These are phyloP conservation scores for Sitta carolinensis DNA, from an alignment of 2,797 vertebrate species.

Conservation along the genomic window DNA sequence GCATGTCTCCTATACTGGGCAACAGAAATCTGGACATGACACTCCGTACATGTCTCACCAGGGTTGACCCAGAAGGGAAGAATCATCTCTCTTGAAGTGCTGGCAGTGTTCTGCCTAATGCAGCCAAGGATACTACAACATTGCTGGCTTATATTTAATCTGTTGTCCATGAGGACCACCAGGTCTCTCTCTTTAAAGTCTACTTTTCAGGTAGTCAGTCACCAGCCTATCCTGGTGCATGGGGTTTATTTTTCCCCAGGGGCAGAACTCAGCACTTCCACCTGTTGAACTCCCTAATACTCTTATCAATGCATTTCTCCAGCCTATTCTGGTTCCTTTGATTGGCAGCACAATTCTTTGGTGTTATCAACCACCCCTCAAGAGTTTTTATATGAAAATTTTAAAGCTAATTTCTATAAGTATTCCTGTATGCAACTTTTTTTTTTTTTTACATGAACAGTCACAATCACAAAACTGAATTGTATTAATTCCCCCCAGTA, in stretches of 20 bases:
- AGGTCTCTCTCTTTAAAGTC: not conserved
- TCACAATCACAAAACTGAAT: not conserved
- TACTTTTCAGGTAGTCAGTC: not conserved
- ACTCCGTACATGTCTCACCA: not conserved
- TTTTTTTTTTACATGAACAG: not conserved
- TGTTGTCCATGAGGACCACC: not conserved
- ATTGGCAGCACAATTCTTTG: not conserved
- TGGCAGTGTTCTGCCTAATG: not conserved
- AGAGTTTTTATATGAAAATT: not conserved
- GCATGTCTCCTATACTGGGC: rapidly evolving
- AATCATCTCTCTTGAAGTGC: not conserved
- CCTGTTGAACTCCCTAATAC: not conserved
- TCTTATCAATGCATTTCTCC: not conserved
- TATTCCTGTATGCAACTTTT: not conserved
- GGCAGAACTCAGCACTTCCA: not conserved
- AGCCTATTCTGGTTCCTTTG: not conserved
- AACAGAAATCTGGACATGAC: not conserved
- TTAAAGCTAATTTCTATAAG: not conserved
- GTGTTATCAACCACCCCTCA: not conserved
- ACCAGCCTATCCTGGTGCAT: not conserved
- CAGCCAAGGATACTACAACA: not conserved
- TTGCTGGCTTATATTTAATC: not conserved
- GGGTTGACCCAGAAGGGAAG: not conserved
- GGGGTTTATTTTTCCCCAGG: not conserved
- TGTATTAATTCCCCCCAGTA: not conserved